Conservation (phyloP, 2,113 vertebrate species). For the Tauraco erythrolophus region DNA sequence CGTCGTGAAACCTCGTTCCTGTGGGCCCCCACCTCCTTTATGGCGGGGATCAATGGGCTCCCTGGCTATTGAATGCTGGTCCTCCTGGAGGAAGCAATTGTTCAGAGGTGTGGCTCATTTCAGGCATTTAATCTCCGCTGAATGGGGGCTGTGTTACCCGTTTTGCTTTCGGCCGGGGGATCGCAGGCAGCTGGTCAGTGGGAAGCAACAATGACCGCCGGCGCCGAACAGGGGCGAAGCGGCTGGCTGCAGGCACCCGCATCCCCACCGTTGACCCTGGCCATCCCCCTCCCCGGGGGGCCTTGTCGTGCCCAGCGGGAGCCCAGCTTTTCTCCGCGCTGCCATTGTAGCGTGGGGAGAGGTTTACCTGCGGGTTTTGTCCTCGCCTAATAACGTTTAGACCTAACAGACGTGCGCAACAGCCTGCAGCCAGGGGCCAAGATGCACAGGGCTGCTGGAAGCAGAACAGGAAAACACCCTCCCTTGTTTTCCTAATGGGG, state of each 20-base stretch:
- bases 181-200: conserved; percentile 78
- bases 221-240: neutral
- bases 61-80: conserved; percentile 61
- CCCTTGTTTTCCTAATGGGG: neutral
- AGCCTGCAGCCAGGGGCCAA: neutral
- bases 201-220: conserved; percentile 69
- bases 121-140: conserved; percentile 76
- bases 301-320: conserved; percentile 13
- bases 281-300: conserved; percentile 29
- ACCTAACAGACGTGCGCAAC: neutral
- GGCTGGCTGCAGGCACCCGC: conserved; percentile 19
- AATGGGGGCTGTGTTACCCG: conserved; percentile 74
- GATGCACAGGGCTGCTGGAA: neutral
- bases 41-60: conserved; percentile 61
- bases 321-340: neutral
- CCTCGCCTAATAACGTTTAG: neutral
- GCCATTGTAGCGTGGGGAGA: neutral
- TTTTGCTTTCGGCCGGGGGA: conserved; percentile 67
- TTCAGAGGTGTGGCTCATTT: conserved; percentile 77
- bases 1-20: neutral
- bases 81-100: conserved; percentile 72
- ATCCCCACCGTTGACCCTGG: conserved; percentile 56
- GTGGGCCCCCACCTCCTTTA: conserved; percentile 61
- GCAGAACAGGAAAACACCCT: neutral
- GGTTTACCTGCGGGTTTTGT: conserved; percentile 54